These are phyloP conservation scores for Neocrepidodera transversa DNA, from an alignment of 2,888 invertebrate genomes.

Conservation along the genomic window DNA sequence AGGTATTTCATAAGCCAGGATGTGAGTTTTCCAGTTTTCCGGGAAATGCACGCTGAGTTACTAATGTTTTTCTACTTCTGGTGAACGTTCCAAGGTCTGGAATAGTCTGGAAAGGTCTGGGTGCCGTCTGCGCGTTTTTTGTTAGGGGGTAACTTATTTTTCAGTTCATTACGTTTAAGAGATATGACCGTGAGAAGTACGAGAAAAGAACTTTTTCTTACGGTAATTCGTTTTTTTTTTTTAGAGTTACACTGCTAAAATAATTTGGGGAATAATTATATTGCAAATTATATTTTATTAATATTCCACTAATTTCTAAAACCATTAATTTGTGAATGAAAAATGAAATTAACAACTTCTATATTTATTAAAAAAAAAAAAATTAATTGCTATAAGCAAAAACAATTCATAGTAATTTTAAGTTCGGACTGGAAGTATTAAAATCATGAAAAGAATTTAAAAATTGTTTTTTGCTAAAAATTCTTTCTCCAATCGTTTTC, in stretches of 20 bases:
- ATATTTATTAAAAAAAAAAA: too few species aligned
- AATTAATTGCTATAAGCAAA: background rate
- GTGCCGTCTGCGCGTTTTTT: slow-evolving; percentile 13
- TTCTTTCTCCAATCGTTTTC: too few species aligned
- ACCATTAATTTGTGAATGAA: too few species aligned
- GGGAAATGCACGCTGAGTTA: slow-evolving; percentile 26
- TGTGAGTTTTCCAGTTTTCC: slow-evolving; percentile 29
- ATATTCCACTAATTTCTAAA: too few species aligned
- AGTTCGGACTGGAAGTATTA: too few species aligned
- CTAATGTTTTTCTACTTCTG: slow-evolving; percentile 27
- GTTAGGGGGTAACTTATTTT: slow-evolving; percentile 17
- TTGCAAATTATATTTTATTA: too few species aligned
- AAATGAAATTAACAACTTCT: too few species aligned
- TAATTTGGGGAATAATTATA: too few species aligned
- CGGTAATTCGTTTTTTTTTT: background rate
- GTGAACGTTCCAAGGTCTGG: slow-evolving; percentile 9
- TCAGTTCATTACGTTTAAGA: slow-evolving; percentile 26
- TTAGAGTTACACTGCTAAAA: background rate
- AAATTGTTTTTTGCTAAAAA: too few species aligned
- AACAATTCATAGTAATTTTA: background rate
- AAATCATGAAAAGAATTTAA: too few species aligned
- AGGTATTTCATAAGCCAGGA: slow-evolving; percentile 34
- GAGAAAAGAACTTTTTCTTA: background rate
- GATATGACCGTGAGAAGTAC: slow-evolving; percentile 9
- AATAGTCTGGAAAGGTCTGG: slow-evolving; percentile 20